Conservation (phyloP, 2,888 invertebrate genomes). For the Leptopilina myrica region DNA sequence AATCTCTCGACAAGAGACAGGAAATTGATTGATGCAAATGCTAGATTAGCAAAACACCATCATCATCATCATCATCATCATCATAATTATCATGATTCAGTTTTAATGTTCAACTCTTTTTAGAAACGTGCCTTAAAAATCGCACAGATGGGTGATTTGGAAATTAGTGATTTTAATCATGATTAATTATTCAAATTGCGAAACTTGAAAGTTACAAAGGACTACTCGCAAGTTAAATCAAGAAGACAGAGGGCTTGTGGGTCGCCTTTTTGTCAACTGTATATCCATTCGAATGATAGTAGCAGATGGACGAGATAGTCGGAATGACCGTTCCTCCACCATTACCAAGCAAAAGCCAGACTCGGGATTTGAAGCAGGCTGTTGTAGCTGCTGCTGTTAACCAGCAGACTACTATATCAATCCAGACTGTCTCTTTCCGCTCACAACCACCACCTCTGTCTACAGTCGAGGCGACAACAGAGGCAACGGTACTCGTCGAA, state of each 20-base stretch:
- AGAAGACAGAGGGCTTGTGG: too few species aligned
- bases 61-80: too few species aligned
- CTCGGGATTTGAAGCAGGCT: constrained; percentile 60
- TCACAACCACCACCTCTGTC: constrained; percentile 55
- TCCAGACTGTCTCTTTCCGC: constrained; percentile 68
- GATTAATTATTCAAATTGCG: too few species aligned
- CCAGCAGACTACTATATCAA: constrained; percentile 71
- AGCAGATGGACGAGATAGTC: constrained; percentile 64
- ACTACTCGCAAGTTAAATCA: background rate
- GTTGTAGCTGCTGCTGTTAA: constrained; percentile 40
- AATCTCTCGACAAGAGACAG: background rate
- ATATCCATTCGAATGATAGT: constrained; percentile 47
- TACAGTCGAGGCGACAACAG: constrained; percentile 65
- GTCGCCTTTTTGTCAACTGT: background rate
- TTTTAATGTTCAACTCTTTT: constrained; percentile 26
- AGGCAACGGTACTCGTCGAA: constrained; percentile 78
- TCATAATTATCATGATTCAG: background rate
- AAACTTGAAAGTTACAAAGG: background rate
- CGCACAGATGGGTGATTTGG: constrained; percentile 51
- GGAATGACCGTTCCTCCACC: constrained; percentile 70
- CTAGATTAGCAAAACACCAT: constrained; percentile 10
- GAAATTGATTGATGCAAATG: background rate
- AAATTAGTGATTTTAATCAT: constrained; percentile 35
- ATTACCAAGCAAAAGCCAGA: constrained; percentile 62
- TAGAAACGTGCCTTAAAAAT: constrained; percentile 56